Conservation (phyloP, 2,113 vertebrate genomes). For the Myotis lucifugus region DNA sequence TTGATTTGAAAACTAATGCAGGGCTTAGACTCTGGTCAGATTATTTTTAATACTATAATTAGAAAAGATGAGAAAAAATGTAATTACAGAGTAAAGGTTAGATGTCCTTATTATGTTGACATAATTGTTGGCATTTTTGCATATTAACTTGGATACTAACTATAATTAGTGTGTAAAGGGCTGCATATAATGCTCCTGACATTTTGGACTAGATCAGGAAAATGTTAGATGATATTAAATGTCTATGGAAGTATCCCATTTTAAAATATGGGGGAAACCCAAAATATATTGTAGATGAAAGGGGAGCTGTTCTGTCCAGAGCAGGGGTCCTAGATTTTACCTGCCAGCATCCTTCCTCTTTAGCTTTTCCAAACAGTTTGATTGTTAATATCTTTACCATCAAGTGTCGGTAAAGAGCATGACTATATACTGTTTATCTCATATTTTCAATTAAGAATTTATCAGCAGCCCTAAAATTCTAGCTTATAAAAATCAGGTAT, state of each 20-base stretch:
- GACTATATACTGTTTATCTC: not conserved
- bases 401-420: not conserved
- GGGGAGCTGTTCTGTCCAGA: not conserved
- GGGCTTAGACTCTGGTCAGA: not conserved
- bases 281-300: not conserved
- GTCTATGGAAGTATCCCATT: not conserved
- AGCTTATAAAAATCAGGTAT: not conserved
- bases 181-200: not conserved
- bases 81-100: not conserved
- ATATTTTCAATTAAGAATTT: constrained; percentile 33
- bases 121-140: not conserved
- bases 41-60: constrained; percentile 44
- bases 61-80: not conserved
- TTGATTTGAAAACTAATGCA: constrained; percentile 24
- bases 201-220: not conserved
- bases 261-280: not conserved
- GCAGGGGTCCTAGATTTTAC: not conserved
- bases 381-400: not conserved
- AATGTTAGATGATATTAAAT: not conserved
- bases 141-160: not conserved
- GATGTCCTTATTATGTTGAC: not conserved
- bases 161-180: not conserved
- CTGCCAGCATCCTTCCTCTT: no score
- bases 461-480: not conserved
- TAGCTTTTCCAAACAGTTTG: not conserved